phyloP scores from a whole-genome alignment of 2,888 invertebrate species.

The Zaprionus obscuricornis region DNA sequence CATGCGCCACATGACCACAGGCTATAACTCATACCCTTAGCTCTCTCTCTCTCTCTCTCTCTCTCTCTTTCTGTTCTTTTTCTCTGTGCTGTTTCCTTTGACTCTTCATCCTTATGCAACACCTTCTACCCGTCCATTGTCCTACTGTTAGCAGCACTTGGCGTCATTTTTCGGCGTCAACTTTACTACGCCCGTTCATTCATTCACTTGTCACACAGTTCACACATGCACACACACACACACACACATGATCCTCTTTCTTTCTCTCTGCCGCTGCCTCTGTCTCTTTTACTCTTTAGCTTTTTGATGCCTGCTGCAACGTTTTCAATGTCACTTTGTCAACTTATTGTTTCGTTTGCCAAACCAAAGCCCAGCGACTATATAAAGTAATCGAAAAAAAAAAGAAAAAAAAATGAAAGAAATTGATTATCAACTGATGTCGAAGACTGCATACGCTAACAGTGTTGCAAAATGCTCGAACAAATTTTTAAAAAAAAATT shows the following conservation, averaged over 20 bases:
- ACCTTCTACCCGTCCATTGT: not conserved
- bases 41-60: not conserved
- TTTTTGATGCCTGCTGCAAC: constrained; percentile 33
- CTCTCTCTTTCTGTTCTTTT: not conserved
- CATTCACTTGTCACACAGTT: constrained; percentile 55
- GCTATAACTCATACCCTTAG: constrained; percentile 50
- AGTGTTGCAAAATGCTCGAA: too few species aligned
- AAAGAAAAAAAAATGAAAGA: constrained; percentile 11
- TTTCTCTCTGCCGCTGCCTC: constrained; percentile 1
- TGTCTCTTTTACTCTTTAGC: not conserved
- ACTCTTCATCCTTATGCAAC: too few species aligned
- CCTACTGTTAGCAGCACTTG: constrained; percentile 41
- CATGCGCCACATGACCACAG: constrained; percentile 62
- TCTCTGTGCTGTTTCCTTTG: constrained; percentile 4
- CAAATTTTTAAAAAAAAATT: too few species aligned
- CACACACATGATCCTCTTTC: not conserved
- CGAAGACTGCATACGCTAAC: too few species aligned
- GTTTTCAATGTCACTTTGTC: constrained; percentile 63
- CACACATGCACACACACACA: constrained; percentile 17
- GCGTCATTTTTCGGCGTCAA: constrained; percentile 66
- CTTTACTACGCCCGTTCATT: constrained; percentile 57
- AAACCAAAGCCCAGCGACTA: constrained; percentile 41
- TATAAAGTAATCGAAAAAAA: constrained; percentile 38
- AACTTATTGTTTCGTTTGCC: constrained; percentile 57
- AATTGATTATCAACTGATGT: too few species aligned